phyloP scores from a whole-genome alignment of 2,888 invertebrate genomes.

The Catocala fraxini region DNA sequence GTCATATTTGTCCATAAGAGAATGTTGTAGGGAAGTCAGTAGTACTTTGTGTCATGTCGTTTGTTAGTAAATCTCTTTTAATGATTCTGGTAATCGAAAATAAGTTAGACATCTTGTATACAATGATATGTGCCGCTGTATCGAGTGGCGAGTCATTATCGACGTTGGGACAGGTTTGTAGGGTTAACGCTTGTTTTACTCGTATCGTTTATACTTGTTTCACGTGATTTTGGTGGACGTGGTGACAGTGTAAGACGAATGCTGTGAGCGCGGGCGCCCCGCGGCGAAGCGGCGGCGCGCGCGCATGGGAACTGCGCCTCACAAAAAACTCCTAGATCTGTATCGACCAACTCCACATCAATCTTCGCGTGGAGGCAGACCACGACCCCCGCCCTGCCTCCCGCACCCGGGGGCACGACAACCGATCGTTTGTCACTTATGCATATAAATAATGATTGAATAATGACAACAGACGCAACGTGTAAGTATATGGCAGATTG shows the following conservation, averaged over 20 bases:
- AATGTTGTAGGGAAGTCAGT: too few relatives aligned
- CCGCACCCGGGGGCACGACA: constrained; percentile 29
- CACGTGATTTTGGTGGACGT: constrained; percentile 52
- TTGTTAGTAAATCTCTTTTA: not conserved
- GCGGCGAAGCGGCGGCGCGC: constrained; percentile 55
- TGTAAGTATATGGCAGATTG: constrained; percentile 40
- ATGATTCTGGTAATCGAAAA: not conserved
- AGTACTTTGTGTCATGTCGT: too few relatives aligned
- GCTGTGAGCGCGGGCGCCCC: constrained; percentile 56
- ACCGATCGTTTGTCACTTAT: constrained; percentile 61
- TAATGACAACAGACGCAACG: constrained; percentile 49
- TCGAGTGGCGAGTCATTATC: constrained; percentile 8
- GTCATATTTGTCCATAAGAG: too few relatives aligned
- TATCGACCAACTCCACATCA: constrained; percentile 73
- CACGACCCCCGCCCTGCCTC: constrained; percentile 19
- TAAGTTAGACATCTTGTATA: not conserved
- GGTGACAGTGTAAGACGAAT: constrained; percentile 76
- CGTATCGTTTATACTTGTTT: constrained; percentile 22
- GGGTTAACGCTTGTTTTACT: constrained; percentile 9
- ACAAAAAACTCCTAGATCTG: constrained; percentile 65
- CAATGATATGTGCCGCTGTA: constrained; percentile 5
- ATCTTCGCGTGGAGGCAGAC: constrained; percentile 55
- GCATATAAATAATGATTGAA: constrained; percentile 60
- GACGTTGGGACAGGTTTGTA: constrained; percentile 2
- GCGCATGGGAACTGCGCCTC: constrained; percentile 48